phyloP scores from a whole-genome alignment of 2,888 invertebrate genomes.

The Andricus curvator region DNA sequence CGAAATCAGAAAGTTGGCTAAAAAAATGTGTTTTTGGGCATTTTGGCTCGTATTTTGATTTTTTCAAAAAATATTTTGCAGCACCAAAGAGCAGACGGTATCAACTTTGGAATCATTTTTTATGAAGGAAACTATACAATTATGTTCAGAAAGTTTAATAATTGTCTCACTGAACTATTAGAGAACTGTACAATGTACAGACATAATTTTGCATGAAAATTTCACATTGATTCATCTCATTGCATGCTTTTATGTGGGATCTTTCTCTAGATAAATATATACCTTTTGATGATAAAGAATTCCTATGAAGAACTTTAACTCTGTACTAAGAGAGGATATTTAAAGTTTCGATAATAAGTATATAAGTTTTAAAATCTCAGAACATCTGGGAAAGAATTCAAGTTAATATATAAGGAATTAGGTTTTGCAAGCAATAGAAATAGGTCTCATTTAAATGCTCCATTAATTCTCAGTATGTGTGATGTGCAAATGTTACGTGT shows the following conservation, averaged over 20 bases:
- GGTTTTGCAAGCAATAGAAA: constrained; percentile 31
- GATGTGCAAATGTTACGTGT: constrained; percentile 73
- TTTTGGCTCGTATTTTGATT: too few relatives aligned
- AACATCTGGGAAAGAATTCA: background rate
- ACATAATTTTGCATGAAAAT: constrained; percentile 2
- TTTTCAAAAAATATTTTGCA: too few relatives aligned
- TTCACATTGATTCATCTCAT: constrained; percentile 7
- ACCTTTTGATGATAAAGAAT: too few relatives aligned
- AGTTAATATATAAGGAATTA: constrained; percentile 8
- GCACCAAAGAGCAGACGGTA: too few relatives aligned
- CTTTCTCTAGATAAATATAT: background rate
- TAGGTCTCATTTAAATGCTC: constrained; percentile 28
- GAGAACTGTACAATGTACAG: background rate
- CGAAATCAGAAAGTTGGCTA: too few relatives aligned
- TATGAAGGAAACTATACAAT: background rate
- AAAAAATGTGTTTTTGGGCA: too few relatives aligned
- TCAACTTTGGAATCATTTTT: too few relatives aligned
- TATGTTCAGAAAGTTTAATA: background rate
- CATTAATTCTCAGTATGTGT: constrained; percentile 56
- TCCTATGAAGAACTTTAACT: too few relatives aligned
- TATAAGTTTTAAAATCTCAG: background rate
- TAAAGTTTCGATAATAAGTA: background rate
- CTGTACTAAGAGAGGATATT: too few relatives aligned
- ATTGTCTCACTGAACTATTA: background rate
- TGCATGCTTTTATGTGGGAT: background rate